A percentile compares a stretch with the other conserved stretches of the same genome.
Conservation (phyloP, 2,113 vertebrate genomes). For the Gasterosteus nipponicus region DNA sequence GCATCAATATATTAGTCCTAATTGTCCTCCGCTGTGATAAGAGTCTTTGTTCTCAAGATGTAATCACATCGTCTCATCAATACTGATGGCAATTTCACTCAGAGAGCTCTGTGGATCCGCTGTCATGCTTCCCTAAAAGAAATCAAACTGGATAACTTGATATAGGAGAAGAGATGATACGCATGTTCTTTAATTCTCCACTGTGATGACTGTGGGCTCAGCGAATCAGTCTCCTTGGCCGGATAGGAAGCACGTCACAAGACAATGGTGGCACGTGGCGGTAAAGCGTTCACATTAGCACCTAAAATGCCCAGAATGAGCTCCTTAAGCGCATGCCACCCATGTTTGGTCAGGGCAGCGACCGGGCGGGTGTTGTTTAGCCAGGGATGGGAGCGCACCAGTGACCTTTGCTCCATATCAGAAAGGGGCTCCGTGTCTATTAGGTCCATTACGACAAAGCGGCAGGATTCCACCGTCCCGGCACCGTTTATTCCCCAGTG, state of each 20-base stretch:
- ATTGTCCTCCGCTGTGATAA: not conserved
- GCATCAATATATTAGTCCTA: not conserved
- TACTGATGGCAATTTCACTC: not conserved
- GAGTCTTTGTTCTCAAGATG: not conserved
- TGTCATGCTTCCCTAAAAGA: not conserved
- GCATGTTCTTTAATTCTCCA: constrained; percentile 5
- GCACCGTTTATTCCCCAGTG: not conserved
- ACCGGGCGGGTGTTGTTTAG: constrained; percentile 53
- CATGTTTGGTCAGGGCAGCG: constrained; percentile 47
- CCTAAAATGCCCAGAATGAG: constrained; percentile 1
- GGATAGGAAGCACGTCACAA: constrained; percentile 4
- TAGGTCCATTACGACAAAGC: constrained; percentile 41
- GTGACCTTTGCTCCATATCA: constrained; percentile 72
- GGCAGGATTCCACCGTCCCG: constrained; percentile 49
- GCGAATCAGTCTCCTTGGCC: not conserved
- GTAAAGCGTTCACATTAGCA: constrained; percentile 13
- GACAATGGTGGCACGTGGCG: not conserved
- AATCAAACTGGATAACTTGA: constrained; percentile 18
- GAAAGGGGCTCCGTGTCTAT: constrained; percentile 18
- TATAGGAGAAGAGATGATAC: constrained; percentile 18
- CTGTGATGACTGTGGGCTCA: constrained; percentile 13
- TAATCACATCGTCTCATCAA: not conserved
- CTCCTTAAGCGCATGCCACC: constrained; percentile 15
- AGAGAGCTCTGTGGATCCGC: not conserved
- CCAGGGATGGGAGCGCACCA: constrained; percentile 47